A percentile compares a stretch with the other conserved stretches of the same genome.
Conservation (phyloP, 2,888 invertebrate species). For the Leptogaster cylindrica region DNA sequence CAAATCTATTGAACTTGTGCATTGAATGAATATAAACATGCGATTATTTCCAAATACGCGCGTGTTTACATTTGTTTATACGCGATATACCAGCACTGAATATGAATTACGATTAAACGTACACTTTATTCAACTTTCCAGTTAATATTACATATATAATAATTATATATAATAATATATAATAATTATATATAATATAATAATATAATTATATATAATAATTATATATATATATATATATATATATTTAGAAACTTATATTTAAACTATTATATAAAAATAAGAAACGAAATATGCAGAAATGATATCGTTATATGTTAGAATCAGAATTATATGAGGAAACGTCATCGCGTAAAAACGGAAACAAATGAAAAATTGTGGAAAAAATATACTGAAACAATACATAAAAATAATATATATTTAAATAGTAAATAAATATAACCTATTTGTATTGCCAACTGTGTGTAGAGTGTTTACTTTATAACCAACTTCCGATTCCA, state of each 20-base stretch:
- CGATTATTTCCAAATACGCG: too few relatives aligned
- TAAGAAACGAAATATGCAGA: constrained; percentile 8
- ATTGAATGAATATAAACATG: too few relatives aligned
- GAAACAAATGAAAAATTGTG: constrained; percentile 14
- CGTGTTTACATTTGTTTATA: too few relatives aligned
- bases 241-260: constrained; percentile 14
- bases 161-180: constrained; percentile 12
- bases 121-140: constrained; percentile 6
- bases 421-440: constrained; percentile 38
- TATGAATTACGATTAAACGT: constrained; percentile 1
- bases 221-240: constrained; percentile 1
- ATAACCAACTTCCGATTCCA: too few relatives aligned
- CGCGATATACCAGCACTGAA: constrained; percentile 18
- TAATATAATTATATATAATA: constrained; percentile 9
- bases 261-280: background rate
- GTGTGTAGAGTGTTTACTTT: too few relatives aligned
- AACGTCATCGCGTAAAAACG: background rate
- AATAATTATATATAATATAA: constrained; percentile 13
- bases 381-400: constrained; percentile 27
- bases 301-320: constrained; percentile 27
- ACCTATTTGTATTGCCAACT: constrained; percentile 37
- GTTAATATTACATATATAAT: constrained; percentile 27
- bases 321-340: background rate
- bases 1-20: too few relatives aligned
- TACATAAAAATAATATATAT: constrained; percentile 28